phyloP scores from a whole-genome alignment of 2,113 vertebrate genomes.

The Circaetus gallicus region DNA sequence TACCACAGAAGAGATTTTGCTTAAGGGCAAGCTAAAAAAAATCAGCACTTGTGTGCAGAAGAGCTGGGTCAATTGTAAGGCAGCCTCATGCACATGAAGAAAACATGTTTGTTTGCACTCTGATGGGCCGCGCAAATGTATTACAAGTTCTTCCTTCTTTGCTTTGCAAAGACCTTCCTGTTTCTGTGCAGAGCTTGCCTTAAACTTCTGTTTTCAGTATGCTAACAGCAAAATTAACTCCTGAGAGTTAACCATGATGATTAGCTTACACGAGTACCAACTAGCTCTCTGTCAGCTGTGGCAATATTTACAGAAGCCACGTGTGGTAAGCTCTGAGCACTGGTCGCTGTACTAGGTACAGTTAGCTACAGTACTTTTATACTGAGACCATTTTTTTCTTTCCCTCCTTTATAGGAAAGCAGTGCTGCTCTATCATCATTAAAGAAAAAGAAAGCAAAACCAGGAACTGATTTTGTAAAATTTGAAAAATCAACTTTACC shows the following conservation, averaged over 20 bases:
- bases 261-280: background rate
- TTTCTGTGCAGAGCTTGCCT: background rate
- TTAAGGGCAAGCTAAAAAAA: background rate
- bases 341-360: background rate
- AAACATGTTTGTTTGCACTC: background rate
- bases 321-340: background rate
- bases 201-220: background rate
- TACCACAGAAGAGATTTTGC: background rate
- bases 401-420: conserved; percentile 36
- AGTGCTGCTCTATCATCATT: background rate
- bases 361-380: background rate
- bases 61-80: background rate
- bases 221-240: background rate
- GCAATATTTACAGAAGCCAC: background rate
- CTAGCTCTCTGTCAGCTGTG: background rate
- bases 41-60: background rate
- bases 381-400: background rate
- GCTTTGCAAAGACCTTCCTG: background rate
- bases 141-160: background rate
- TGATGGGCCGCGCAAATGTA: background rate
- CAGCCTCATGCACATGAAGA: background rate
- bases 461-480: conserved; percentile 73
- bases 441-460: conserved; percentile 59
- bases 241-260: background rate
- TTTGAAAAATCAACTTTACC: conserved; percentile 75